Evolutionary conservation across 37 sponge, comb jelly and placozoan genomes (phyloP).

Genomic region (Dysidea cf. avara): DNA sequence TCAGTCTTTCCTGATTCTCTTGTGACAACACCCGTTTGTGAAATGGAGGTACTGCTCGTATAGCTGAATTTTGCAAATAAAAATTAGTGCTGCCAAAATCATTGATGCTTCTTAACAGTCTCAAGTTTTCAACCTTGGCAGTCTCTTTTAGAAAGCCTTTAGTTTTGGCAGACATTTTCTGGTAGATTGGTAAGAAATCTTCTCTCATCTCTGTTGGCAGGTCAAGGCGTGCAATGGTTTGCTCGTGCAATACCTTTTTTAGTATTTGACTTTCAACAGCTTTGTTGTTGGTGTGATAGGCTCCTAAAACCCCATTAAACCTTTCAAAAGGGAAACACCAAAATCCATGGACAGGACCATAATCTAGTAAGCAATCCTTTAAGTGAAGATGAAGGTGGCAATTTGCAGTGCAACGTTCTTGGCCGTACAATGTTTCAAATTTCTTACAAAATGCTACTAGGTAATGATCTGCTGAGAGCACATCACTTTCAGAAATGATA

Average conservation of each 20-base stretch:
- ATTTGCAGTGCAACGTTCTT: slow-evolving; percentile 35
- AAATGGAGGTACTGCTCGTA: too few relatives aligned
- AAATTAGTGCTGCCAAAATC: too few relatives aligned
- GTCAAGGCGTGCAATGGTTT: too few relatives aligned
- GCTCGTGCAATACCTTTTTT: too few relatives aligned
- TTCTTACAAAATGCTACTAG: slow-evolving; percentile 20
- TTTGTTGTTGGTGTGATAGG: slow-evolving; percentile 35
- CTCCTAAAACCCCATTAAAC: slow-evolving; percentile 57
- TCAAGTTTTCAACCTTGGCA: too few relatives aligned
- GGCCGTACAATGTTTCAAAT: slow-evolving; percentile 50
- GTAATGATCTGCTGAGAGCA: slow-evolving; percentile 29
- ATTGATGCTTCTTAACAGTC: too few relatives aligned
- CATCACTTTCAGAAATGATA: slow-evolving; percentile 16
- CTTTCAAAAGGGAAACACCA: slow-evolving; percentile 65
- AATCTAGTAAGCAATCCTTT: slow-evolving; percentile 41
- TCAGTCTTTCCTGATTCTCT: neutral
- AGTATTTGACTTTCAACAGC: slow-evolving; percentile 51
- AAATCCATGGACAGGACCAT: slow-evolving; percentile 61
- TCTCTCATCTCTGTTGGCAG: too few relatives aligned
- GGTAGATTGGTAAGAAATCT: too few relatives aligned
- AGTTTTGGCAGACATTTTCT: too few relatives aligned
- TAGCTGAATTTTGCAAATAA: too few relatives aligned
- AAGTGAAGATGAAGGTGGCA: slow-evolving; percentile 59
- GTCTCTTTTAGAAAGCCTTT: too few relatives aligned
- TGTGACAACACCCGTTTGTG: slow-evolving; percentile 1